Conservation (phyloP, 2,888 invertebrate genomes). For the Pinctada fucata region DNA sequence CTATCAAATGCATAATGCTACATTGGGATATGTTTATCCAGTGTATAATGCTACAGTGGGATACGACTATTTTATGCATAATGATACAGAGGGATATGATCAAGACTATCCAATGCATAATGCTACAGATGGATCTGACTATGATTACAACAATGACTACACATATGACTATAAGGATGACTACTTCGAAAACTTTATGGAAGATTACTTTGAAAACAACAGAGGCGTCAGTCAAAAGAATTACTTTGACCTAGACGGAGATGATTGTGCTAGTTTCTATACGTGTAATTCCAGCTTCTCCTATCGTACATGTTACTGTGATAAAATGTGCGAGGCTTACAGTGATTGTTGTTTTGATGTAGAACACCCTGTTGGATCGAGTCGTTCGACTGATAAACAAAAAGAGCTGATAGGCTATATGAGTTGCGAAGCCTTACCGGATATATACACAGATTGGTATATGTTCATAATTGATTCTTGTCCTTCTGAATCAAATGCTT, state of each 20-base stretch:
- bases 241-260: not conserved
- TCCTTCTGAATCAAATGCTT: slow-evolving; percentile 1
- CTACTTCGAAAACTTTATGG: too few species aligned
- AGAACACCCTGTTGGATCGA: not conserved
- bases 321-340: slow-evolving; percentile 12
- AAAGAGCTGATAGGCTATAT: not conserved
- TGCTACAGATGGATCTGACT: not conserved
- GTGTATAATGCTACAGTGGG: not conserved
- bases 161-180: too few species aligned
- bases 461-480: slow-evolving; percentile 23
- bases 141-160: not conserved
- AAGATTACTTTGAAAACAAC: too few species aligned
- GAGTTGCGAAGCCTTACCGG: slow-evolving; percentile 18
- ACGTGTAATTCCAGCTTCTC: not conserved
- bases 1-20: too few species aligned
- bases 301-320: slow-evolving; percentile 14
- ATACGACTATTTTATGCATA: not conserved
- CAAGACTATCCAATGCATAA: not conserved
- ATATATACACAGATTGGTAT: slow-evolving; percentile 5
- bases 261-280: not conserved
- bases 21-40: not conserved
- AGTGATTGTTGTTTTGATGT: slow-evolving; percentile 23
- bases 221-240: not conserved
- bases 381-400: not conserved
- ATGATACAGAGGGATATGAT: too few species aligned